phyloP scores from a whole-genome alignment of 2,113 vertebrate genomes.

The Psettodes erumei region DNA sequence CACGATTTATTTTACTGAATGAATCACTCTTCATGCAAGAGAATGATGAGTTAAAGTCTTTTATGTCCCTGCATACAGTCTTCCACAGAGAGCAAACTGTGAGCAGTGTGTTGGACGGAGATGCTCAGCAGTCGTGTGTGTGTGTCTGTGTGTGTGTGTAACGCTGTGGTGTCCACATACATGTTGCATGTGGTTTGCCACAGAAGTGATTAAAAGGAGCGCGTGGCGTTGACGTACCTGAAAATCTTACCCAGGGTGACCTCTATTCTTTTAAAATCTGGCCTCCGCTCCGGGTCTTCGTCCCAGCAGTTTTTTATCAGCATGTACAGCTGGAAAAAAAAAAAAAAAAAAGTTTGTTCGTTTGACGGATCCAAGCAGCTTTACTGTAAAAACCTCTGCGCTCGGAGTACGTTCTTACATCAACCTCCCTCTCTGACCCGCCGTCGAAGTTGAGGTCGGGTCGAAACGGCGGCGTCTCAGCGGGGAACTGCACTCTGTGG shows the following conservation, averaged over 20 bases:
- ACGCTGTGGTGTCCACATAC: background rate
- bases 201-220: background rate
- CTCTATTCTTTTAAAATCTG: constrained; percentile 97
- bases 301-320: constrained; percentile 96
- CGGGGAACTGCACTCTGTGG: constrained; percentile 85
- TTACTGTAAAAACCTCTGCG: background rate
- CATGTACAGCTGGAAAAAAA: constrained; percentile 83
- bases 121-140: background rate
- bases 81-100: no score
- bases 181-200: background rate
- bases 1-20: background rate
- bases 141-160: no score
- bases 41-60: no score
- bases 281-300: constrained; percentile 97
- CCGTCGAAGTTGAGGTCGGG: constrained; percentile 90
- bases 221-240: constrained; percentile 83
- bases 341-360: no score
- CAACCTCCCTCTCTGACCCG: constrained; percentile 86
- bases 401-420: constrained; percentile 81
- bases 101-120: no score
- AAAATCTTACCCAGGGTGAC: constrained; percentile 91
- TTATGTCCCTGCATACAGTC: no score
- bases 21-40: background rate
- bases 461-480: constrained; percentile 80
- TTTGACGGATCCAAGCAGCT: background rate